A percentile compares a stretch with the other conserved stretches of the same genome.
phyloP scores from a whole-genome alignment of 2,888 invertebrate species.

The Drosophila niveifrons region DNA sequence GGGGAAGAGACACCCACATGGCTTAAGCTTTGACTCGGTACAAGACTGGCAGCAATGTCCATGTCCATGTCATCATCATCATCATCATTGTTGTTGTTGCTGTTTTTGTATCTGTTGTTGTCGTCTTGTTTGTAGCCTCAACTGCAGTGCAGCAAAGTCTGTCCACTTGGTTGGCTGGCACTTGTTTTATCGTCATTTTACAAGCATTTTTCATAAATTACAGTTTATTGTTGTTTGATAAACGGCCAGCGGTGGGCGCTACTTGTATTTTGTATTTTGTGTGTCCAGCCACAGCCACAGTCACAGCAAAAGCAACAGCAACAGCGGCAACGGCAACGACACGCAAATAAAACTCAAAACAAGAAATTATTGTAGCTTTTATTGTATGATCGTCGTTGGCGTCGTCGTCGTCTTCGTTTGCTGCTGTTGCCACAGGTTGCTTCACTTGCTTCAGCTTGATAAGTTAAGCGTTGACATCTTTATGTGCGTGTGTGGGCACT shows the following conservation, averaged over 20 bases:
- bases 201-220: slow-evolving; percentile 83
- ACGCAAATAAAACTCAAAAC: slow-evolving; percentile 74
- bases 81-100: too few species aligned
- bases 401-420: slow-evolving; percentile 45
- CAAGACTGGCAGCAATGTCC: slow-evolving; percentile 75
- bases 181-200: slow-evolving; percentile 80
- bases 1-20: slow-evolving; percentile 53
- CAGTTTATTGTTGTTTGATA: slow-evolving; percentile 83
- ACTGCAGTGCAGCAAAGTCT: slow-evolving; percentile 3
- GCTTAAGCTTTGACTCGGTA: slow-evolving; percentile 51
- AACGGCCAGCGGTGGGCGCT: slow-evolving; percentile 81
- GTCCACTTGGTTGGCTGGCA: slow-evolving; percentile 49
- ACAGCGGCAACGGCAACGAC: slow-evolving; percentile 45
- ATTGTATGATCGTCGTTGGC: slow-evolving; percentile 58
- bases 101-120: slow-evolving; percentile 36
- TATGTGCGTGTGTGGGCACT: slow-evolving; percentile 79
- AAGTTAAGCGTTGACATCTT: slow-evolving; percentile 79
- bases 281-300: slow-evolving; percentile 47
- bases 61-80: slow-evolving; percentile 72
- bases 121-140: slow-evolving; percentile 41
- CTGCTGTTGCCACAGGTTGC: slow-evolving; percentile 31
- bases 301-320: too few species aligned
- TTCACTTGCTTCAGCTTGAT: slow-evolving; percentile 60
- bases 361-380: slow-evolving; percentile 76
- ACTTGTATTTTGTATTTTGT: slow-evolving; percentile 69